Evolutionary conservation across 1,140 invertebrate genomes (phyloP), one percentile per base, ranked within the genome.

Genomic region (Neodiprion lecontei): DNA sequence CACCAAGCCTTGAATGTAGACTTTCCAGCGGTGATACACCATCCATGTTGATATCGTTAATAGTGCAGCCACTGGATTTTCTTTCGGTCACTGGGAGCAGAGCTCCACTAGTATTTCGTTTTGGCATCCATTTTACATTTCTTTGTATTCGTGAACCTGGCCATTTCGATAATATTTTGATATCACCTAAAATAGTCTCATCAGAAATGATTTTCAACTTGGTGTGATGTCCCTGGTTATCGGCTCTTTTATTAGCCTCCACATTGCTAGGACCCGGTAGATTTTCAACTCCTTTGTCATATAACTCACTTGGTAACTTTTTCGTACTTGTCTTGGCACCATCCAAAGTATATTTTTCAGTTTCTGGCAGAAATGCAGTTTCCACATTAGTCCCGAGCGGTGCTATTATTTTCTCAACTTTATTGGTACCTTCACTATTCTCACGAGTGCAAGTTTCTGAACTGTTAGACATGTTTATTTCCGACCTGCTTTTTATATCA

Each of bases 71-170:
- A 61, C n/a, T 12, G 53, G 53, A 61, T 0, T 61, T 7, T 9
- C 0, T 12, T 61, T 61, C 53, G 7, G 53, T 17, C 11, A 14
- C n/a, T 61, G 53, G 53, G 5, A 14, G 11, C 28, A 40, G 28
- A 40, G 28, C 28, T 40, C 5, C 28, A 5, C 2, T 40, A 40
- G 28, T 40, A 2, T 66, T 83, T 73, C 86, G 79, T 75, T 86
- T 87, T 47, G 87, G 86, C 71, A 87, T 74, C 21, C 85, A 74
- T 71, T 88, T 88, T 14, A 87, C 84, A 50, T 88, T 88, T 12
- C 86, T 80, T 65, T 88, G 85, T 50, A 88, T 88, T 21, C 87
- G 79, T 47, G 82, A 68, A 70, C 83, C 84, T 1, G 79, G 80
- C 85, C 86, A 87, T 73, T 85, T 85, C 1, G 75, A 81, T 0